phyloP scores from a whole-genome alignment of 92 coral and sea anemone genomes.

The Desmophyllum pertusum region DNA sequence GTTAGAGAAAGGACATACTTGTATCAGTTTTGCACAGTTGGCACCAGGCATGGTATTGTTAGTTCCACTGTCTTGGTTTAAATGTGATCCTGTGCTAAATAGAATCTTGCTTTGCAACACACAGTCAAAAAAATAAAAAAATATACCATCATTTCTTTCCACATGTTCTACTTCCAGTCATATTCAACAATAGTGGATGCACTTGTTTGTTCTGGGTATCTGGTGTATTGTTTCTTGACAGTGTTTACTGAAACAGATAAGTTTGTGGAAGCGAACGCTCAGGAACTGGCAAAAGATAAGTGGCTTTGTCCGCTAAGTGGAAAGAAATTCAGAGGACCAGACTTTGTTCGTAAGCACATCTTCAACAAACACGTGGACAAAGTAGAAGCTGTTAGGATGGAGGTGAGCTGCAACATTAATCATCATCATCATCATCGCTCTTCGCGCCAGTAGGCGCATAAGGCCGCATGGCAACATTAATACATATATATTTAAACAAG shows the following conservation, averaged over 20 bases:
- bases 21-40: conserved; percentile 63
- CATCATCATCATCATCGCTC: no score
- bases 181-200: neutral
- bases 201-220: neutral
- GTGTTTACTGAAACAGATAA: conserved; percentile 86
- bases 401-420: conserved; percentile 60
- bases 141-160: no score
- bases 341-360: conserved; percentile 95
- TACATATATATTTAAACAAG: no score
- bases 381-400: conserved; percentile 91
- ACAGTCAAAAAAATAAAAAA: conserved; percentile 63
- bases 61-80: conserved; percentile 40
- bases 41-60: conserved; percentile 43
- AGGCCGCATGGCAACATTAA: no score
- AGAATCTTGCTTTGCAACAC: conserved; percentile 73
- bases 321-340: conserved; percentile 97
- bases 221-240: conserved; percentile 59
- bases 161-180: no score
- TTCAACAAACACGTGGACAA: conserved; percentile 96
- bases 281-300: conserved; percentile 95
- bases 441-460: no score
- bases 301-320: conserved; percentile 99
- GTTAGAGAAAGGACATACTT: neutral
- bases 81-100: conserved; percentile 43
- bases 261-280: conserved; percentile 95